Evolutionary conservation across 1,140 invertebrate species (phyloP).

Genomic region (Euwallacea fornicatus): DNA sequence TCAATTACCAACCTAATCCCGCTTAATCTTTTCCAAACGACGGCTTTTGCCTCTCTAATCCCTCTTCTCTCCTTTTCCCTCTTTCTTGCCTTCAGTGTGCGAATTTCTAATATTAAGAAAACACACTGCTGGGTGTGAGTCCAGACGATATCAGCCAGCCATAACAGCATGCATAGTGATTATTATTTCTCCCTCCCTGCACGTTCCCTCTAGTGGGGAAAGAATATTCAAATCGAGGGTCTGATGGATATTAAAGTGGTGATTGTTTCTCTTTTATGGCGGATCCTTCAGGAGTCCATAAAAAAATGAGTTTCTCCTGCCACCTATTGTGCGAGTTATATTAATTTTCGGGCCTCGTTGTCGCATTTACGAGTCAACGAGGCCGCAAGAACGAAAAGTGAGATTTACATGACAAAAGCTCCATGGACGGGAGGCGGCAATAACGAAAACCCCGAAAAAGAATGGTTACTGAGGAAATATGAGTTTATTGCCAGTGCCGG

Average conservation of each 20-base stretch:
- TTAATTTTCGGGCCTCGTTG: too few species aligned
- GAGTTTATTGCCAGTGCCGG: conserved; percentile 1
- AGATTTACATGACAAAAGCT: conserved; percentile 11
- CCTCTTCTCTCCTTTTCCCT: neutral
- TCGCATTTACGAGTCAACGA: neutral
- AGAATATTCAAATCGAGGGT: conserved; percentile 28
- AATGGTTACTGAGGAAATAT: neutral
- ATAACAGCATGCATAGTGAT: conserved; percentile 35
- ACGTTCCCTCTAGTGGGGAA: conserved; percentile 10
- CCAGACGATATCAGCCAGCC: conserved; percentile 30
- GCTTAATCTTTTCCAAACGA: neutral
- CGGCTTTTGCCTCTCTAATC: neutral
- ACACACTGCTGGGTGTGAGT: conserved; percentile 32
- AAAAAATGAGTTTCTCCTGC: neutral
- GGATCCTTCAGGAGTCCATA: neutral
- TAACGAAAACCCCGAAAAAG: conserved; percentile 6
- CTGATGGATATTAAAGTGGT: conserved; percentile 30
- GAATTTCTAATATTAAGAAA: conserved; percentile 38
- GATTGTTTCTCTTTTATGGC: neutral
- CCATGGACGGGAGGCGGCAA: neutral
- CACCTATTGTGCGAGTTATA: neutral
- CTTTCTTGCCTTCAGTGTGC: neutral
- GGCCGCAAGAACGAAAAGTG: neutral
- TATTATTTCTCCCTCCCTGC: conserved; percentile 26
- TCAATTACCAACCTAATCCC: too few species aligned